phyloP scores from a whole-genome alignment of 2,797 vertebrate species.

The Phataginus tetradactyla region DNA sequence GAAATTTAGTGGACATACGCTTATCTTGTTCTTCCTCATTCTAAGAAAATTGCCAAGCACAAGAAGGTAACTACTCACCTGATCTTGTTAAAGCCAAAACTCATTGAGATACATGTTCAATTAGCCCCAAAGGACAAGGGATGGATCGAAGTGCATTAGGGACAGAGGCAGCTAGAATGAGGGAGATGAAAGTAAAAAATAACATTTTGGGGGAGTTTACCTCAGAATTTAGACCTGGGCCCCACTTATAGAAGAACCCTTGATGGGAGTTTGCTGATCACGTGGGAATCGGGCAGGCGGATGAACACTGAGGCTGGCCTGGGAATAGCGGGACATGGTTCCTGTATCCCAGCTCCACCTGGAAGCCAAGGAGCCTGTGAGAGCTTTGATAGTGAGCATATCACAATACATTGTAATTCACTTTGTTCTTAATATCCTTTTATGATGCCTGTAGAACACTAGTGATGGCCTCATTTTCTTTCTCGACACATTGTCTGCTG shows the following conservation, averaged over 20 bases:
- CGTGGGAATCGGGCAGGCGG: no score
- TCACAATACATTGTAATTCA: no score
- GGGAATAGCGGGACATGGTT: background rate
- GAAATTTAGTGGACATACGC: no score
- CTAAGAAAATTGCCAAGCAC: background rate
- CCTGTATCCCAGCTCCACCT: background rate
- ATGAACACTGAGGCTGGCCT: background rate
- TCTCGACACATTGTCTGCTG: background rate
- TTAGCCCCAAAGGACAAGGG: background rate
- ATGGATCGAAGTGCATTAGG: background rate
- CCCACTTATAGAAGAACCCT: background rate
- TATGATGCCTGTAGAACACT: background rate
- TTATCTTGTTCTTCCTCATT: background rate
- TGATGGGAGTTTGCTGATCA: background rate
- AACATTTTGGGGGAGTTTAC: background rate
- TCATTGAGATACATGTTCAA: background rate
- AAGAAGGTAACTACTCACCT: background rate
- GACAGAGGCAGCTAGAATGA: background rate
- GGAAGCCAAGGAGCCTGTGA: background rate
- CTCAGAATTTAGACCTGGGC: background rate
- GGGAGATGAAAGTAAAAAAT: background rate
- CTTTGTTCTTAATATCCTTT: background rate
- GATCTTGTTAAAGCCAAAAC: background rate
- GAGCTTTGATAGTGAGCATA: background rate
- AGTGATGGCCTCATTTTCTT: background rate